Evolutionary conservation across 2,113 vertebrate species (phyloP).

Genomic region (Ursus arctos): DNA sequence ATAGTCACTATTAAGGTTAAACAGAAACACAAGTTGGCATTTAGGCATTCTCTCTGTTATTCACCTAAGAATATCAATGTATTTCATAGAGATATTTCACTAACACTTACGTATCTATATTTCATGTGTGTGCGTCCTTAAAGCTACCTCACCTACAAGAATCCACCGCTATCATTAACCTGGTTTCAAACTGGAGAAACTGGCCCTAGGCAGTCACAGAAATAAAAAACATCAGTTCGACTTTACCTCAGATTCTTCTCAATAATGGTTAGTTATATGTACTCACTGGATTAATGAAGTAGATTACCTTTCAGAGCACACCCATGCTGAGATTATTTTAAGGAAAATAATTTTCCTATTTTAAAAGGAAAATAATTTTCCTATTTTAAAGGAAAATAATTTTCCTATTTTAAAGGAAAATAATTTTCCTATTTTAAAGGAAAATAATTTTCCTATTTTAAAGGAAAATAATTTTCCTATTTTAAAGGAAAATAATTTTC

Average conservation of each 20-base stretch:
- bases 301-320: conserved; percentile 9
- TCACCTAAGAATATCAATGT: neutral
- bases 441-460: conserved; percentile 55
- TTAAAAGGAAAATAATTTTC: conserved; percentile 44
- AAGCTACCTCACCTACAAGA: neutral
- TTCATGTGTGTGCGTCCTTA: neutral
- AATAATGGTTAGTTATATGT: neutral
- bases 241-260: neutral
- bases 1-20: neutral
- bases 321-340: conserved; percentile 10
- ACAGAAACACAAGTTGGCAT: neutral
- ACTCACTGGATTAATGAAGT: neutral
- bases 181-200: neutral
- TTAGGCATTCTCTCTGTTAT: neutral
- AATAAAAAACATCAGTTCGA: neutral
- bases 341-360: conserved; percentile 51
- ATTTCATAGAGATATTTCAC: neutral
- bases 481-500: conserved; percentile 54
- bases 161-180: neutral
- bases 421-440: conserved; percentile 46
- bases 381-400: conserved; percentile 55
- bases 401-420: conserved; percentile 53
- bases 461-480: conserved; percentile 40
- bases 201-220: neutral
- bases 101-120: neutral